Percentiles rank a stretch among this genome's conserved stretches.
Conservation (phyloP, 2,888 invertebrate species). For the Rhimphoctona megacephalus region DNA sequence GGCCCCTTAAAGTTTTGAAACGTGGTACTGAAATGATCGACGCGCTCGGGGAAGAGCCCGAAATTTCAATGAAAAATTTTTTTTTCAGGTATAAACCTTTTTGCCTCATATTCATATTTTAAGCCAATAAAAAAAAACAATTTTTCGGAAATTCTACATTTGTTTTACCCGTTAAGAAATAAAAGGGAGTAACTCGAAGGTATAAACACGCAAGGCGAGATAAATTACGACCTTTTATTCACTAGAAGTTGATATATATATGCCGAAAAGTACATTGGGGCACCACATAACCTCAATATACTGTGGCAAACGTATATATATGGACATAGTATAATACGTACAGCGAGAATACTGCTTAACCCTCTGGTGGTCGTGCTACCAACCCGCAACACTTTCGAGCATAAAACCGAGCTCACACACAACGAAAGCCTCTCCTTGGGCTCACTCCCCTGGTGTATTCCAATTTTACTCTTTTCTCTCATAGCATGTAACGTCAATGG, state of each 20-base stretch:
- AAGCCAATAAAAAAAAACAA: too few species aligned
- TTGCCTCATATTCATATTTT: too few species aligned
- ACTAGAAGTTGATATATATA: background rate
- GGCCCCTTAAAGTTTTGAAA: too few species aligned
- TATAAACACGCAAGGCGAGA: background rate
- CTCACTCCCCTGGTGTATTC: background rate
- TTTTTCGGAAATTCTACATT: too few species aligned
- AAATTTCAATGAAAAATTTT: too few species aligned
- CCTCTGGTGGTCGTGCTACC: slow-evolving; percentile 59
- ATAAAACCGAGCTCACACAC: slow-evolving; percentile 57
- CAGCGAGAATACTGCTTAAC: slow-evolving; percentile 41
- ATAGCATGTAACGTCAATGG: slow-evolving; percentile 57
- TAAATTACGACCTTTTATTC: slow-evolving; percentile 7
- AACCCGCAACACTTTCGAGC: slow-evolving; percentile 45
- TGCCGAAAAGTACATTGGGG: slow-evolving; percentile 19
- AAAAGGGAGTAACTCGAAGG: background rate
- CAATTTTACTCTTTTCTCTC: slow-evolving; percentile 41
- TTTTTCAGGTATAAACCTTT: too few species aligned
- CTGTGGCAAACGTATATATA: slow-evolving; percentile 25
- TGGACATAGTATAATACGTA: slow-evolving; percentile 9
- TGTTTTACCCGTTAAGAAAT: background rate
- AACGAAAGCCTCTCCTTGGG: background rate
- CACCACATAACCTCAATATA: slow-evolving; percentile 24
- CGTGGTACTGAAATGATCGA: too few species aligned
- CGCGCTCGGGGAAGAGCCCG: too few species aligned